A percentile compares a stretch with the other conserved stretches of the same genome.
Conservation (phyloP, 2,888 invertebrate species). For the Lydus trimaculatus region DNA sequence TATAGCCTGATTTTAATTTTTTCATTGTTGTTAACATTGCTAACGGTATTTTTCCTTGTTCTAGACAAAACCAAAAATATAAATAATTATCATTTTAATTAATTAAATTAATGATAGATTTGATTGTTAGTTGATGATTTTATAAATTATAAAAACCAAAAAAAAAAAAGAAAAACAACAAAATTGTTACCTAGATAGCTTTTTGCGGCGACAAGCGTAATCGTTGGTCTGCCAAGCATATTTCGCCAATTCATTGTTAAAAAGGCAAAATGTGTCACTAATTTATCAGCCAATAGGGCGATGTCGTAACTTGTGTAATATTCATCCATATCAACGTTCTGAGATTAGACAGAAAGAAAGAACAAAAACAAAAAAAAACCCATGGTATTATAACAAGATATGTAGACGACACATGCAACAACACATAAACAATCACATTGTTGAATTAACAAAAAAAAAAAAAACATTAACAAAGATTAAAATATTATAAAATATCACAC, state of each 20-base stretch:
- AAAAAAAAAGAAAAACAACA: not conserved
- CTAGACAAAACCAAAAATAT: constrained; percentile 69
- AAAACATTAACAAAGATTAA: constrained; percentile 28
- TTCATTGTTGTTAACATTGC: constrained; percentile 98
- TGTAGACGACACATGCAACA: constrained; percentile 45
- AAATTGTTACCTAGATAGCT: constrained; percentile 76
- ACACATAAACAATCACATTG: constrained; percentile 41
- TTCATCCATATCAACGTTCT: constrained; percentile 91
- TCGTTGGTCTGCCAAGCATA: constrained; percentile 95
- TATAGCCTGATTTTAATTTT: constrained; percentile 97
- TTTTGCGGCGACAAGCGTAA: constrained; percentile 87
- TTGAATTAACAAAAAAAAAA: constrained; percentile 25
- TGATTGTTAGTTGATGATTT: not conserved
- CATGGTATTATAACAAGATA: constrained; percentile 22
- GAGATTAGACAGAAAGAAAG: constrained; percentile 50
- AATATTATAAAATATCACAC: not conserved
- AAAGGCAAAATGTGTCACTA: constrained; percentile 93
- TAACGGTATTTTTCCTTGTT: constrained; percentile 89
- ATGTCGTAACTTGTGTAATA: constrained; percentile 98
- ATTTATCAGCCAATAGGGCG: constrained; percentile 92
- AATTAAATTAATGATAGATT: not conserved
- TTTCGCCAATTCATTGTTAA: constrained; percentile 97
- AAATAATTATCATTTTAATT: not conserved
- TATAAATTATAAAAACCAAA: not conserved
- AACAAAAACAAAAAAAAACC: constrained; percentile 7